phyloP scores from a whole-genome alignment of 2,797 vertebrate species.

The Gadopsis marmoratus region DNA sequence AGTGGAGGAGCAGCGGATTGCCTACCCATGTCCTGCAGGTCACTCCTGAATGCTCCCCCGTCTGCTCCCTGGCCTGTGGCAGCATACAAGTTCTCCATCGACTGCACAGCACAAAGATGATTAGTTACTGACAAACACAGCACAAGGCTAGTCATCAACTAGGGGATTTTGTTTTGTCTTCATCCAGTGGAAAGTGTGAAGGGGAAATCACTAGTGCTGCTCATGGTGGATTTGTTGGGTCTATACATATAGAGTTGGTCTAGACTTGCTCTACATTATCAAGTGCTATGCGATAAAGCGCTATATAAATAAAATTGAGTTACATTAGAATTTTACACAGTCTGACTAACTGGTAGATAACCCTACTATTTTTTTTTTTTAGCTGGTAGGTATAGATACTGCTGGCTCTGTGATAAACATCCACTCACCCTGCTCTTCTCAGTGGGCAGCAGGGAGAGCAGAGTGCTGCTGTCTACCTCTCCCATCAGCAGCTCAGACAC shows the following conservation, averaged over 20 bases:
- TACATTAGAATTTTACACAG: neutral
- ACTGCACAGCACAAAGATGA: slow-evolving; percentile 79
- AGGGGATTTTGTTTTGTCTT: neutral
- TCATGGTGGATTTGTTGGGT: no score
- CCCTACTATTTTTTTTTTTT: neutral
- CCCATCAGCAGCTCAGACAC: slow-evolving; percentile 98
- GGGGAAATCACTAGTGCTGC: neutral
- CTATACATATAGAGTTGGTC: no score
- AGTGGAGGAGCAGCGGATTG: neutral
- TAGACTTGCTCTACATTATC: no score
- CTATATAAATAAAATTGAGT: no score
- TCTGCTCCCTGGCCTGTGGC: slow-evolving; percentile 82
- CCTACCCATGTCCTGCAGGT: slow-evolving; percentile 84
- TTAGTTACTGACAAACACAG: slow-evolving; percentile 16
- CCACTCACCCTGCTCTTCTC: slow-evolving; percentile 93
- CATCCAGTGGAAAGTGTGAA: neutral
- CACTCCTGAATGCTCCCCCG: slow-evolving; percentile 68
- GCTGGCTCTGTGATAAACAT: neutral
- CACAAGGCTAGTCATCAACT: neutral
- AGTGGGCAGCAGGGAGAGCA: slow-evolving; percentile 92
- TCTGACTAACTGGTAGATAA: neutral
- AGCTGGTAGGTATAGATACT: neutral
- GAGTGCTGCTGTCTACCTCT: slow-evolving; percentile 95
- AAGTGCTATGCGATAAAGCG: no score
- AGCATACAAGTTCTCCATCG: slow-evolving; percentile 92